These are phyloP conservation scores for Hartigia nigra DNA, from an alignment of 2,888 invertebrate genomes.

Conservation along the genomic window DNA sequence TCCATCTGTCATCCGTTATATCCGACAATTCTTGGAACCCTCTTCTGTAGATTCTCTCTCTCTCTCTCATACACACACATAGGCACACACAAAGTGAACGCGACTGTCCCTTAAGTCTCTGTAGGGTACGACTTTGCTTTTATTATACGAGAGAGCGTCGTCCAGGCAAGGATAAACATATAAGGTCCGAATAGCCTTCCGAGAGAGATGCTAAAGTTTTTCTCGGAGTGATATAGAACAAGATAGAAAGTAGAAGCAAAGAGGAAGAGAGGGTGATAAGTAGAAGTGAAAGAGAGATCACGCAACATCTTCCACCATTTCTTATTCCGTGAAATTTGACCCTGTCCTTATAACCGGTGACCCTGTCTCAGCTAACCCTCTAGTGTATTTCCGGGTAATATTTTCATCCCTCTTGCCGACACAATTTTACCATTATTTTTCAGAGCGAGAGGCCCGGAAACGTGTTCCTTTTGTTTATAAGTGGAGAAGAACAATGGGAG, in stretches of 20 bases:
- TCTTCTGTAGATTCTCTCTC: neutral
- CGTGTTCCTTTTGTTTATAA: neutral
- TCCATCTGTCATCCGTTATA: neutral
- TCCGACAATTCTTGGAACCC: neutral
- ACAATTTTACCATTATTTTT: neutral
- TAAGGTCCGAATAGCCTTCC: neutral
- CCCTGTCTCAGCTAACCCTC: neutral
- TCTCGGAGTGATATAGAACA: neutral
- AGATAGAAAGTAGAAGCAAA: neutral
- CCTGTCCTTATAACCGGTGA: neutral
- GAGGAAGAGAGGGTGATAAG: neutral
- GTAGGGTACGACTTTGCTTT: neutral
- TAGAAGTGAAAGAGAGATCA: neutral
- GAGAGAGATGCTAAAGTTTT: neutral
- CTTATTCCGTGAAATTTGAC: neutral
- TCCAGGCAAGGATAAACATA: neutral
- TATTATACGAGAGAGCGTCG: neutral
- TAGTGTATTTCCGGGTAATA: neutral
- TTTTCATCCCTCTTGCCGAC: neutral
- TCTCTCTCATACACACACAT: neutral
- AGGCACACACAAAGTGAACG: neutral
- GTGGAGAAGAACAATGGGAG: neutral
- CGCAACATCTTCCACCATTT: neutral
- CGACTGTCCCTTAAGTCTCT: neutral
- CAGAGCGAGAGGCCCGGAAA: neutral